phyloP scores from a whole-genome alignment of 2,888 invertebrate species.

The Volucella inflata region DNA sequence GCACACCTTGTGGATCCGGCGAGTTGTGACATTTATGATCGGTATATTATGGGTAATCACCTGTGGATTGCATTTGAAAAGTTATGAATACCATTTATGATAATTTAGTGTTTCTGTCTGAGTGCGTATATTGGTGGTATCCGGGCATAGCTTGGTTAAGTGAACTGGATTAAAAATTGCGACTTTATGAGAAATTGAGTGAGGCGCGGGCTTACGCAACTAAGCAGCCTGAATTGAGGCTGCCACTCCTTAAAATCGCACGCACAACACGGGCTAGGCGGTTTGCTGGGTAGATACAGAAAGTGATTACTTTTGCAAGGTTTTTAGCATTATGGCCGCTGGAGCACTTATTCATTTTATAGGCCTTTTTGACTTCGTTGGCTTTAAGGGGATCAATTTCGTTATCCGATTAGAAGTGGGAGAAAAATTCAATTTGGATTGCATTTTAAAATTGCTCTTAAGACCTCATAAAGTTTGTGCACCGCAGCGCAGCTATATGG shows the following conservation, averaged over 20 bases:
- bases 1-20: conserved; percentile 65
- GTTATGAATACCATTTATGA: conserved; percentile 71
- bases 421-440: conserved; percentile 69
- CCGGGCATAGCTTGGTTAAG: conserved; percentile 36
- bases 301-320: conserved; percentile 37
- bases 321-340: conserved; percentile 51
- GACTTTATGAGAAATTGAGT: conserved; percentile 68
- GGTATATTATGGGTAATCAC: conserved; percentile 70
- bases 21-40: conserved; percentile 69
- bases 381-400: conserved; percentile 65
- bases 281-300: conserved; percentile 10
- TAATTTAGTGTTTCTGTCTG: conserved; percentile 71
- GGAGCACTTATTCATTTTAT: conserved; percentile 68
- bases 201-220: conserved; percentile 57
- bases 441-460: conserved; percentile 59
- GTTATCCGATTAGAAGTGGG: conserved; percentile 69
- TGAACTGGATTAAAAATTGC: conserved; percentile 71
- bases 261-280: neutral
- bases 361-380: conserved; percentile 41
- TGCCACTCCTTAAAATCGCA: conserved; percentile 65
- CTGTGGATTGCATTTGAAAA: conserved; percentile 72
- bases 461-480: conserved; percentile 68
- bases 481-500: conserved; percentile 26
- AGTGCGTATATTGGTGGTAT: conserved; percentile 50
- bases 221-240: conserved; percentile 16